Evolutionary conservation across 2,113 vertebrate species (phyloP).

Genomic region (Eulacestoma nigropectus): DNA sequence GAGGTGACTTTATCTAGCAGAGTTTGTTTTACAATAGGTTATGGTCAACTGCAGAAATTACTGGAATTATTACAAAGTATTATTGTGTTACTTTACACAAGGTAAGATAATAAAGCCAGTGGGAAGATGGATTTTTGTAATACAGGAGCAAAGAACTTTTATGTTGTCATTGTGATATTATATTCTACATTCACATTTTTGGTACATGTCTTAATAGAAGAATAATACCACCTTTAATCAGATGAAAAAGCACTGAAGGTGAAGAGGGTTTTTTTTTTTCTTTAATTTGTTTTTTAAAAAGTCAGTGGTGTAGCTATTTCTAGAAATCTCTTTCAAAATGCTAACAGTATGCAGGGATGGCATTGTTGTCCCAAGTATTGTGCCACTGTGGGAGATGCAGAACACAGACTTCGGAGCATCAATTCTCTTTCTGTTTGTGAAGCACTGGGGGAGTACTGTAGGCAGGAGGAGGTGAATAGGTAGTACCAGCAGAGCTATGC

Average conservation of each 20-base stretch:
- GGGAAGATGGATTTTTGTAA: background rate
- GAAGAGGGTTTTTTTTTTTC: background rate
- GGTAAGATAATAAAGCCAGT: background rate
- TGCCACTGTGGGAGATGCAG: background rate
- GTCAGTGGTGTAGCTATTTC: background rate
- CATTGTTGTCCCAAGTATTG: background rate
- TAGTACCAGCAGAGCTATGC: background rate
- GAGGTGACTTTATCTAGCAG: background rate
- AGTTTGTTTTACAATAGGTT: background rate
- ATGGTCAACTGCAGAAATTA: background rate
- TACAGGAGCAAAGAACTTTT: background rate
- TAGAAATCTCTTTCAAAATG: background rate
- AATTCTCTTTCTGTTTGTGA: background rate
- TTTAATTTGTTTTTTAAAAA: background rate
- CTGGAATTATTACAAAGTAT: background rate
- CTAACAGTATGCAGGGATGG: background rate
- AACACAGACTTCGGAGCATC: background rate
- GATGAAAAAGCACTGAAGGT: background rate
- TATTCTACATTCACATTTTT: background rate
- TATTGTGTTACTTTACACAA: background rate
- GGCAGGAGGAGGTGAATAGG: background rate
- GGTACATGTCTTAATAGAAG: background rate
- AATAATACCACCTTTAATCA: background rate
- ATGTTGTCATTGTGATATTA: background rate
- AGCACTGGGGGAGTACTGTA: background rate